Conservation (phyloP, 2,888 invertebrate genomes). For the Diabrotica balteata region DNA sequence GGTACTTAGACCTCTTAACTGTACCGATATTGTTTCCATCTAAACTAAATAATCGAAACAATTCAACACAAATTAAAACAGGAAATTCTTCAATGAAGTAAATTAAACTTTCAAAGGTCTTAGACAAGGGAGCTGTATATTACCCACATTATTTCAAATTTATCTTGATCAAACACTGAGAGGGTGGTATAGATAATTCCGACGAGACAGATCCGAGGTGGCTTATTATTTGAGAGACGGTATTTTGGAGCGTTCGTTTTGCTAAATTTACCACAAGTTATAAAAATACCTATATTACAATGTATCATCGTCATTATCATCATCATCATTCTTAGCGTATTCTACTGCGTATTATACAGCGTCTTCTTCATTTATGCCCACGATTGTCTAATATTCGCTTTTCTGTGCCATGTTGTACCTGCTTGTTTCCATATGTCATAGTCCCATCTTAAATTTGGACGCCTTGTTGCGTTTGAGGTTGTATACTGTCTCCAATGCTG, state of each 20-base stretch:
- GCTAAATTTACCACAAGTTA: slow-evolving; percentile 87
- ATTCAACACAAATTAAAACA: background rate
- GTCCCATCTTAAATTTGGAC: too few relatives aligned
- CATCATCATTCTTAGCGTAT: slow-evolving; percentile 94
- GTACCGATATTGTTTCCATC: background rate
- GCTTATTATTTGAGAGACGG: background rate
- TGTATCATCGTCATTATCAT: too few relatives aligned
- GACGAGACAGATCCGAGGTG: background rate
- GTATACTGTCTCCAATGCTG: too few relatives aligned
- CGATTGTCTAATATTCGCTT: too few relatives aligned
- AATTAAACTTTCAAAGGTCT: background rate
- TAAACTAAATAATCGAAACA: background rate
- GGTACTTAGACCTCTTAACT: background rate
- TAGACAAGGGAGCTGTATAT: background rate
- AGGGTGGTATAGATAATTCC: background rate
- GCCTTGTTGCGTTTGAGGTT: too few relatives aligned
- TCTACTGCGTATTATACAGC: too few relatives aligned
- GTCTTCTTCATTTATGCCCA: too few relatives aligned
- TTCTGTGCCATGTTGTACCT: too few relatives aligned
- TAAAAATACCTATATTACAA: slow-evolving; percentile 91
- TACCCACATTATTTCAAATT: slow-evolving; percentile 1
- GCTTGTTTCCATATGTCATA: too few relatives aligned
- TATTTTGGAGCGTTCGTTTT: slow-evolving; percentile 1
- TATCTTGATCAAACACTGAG: background rate
- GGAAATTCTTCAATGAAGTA: background rate